phyloP scores from a whole-genome alignment of 1,140 invertebrate species.

The Kradibia gibbosae region DNA sequence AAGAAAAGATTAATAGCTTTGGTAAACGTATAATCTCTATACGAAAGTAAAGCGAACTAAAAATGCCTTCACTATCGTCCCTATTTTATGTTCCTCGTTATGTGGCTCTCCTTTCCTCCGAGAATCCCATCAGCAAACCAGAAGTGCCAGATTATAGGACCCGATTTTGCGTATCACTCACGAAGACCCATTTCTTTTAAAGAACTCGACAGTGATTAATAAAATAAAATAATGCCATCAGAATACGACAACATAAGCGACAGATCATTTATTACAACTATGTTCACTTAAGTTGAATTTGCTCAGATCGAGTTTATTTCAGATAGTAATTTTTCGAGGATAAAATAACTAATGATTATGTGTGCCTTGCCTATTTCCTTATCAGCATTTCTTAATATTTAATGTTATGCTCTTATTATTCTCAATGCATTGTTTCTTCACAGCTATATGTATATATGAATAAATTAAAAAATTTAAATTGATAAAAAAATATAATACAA shows the following conservation, averaged over 20 bases:
- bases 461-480: too few species aligned
- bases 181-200: not conserved
- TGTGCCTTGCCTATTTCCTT: not conserved
- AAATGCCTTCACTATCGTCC: not conserved
- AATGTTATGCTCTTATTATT: not conserved
- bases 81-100: not conserved
- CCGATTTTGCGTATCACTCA: not conserved
- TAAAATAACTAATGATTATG: slow-evolving; percentile 13
- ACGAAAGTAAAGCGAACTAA: not conserved
- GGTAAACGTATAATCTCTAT: slow-evolving; percentile 1
- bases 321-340: slow-evolving; percentile 17
- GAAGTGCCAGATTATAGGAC: not conserved
- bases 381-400: not conserved
- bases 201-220: not conserved
- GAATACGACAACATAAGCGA: not conserved
- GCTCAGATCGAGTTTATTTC: slow-evolving; percentile 20
- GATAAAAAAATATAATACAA: too few species aligned
- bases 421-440: too few species aligned
- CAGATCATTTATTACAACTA: slow-evolving; percentile 30
- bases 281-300: slow-evolving; percentile 29
- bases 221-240: slow-evolving; percentile 13
- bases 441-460: too few species aligned
- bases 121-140: not conserved
- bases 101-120: not conserved
- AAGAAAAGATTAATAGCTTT: slow-evolving; percentile 20